A percentile compares a stretch with the other conserved stretches of the same genome.
phyloP scores from a whole-genome alignment of 1,140 invertebrate genomes.

The Tyrophagus putrescentiae region DNA sequence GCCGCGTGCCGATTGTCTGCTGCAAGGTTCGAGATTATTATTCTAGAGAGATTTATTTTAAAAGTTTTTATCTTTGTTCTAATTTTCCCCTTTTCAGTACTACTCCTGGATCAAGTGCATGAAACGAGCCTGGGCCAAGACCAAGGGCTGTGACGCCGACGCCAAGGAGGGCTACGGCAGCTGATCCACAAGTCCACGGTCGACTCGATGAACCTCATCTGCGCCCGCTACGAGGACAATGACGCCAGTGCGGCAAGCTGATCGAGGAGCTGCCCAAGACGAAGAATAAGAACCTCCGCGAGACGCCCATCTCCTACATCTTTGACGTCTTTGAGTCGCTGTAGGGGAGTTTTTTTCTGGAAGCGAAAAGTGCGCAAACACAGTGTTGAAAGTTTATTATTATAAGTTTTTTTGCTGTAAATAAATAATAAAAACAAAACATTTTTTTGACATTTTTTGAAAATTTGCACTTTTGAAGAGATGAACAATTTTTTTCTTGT shows the following conservation, averaged over 20 bases:
- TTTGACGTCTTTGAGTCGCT: constrained; percentile 8
- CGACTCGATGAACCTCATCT: constrained; percentile 8
- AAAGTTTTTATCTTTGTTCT: no score
- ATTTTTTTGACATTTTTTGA: no score
- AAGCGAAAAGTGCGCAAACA: no score
- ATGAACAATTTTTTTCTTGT: no score
- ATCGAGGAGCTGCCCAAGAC: not conserved
- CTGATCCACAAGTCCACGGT: not conserved
- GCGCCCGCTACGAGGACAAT: not conserved
- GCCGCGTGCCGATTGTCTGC: not conserved
- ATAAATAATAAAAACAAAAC: no score
- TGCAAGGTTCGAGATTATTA: not conserved
- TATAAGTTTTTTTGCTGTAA: no score
- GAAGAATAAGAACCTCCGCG: not conserved
- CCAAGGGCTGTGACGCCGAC: not conserved
- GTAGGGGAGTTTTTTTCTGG: no score
- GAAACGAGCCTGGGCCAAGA: not conserved
- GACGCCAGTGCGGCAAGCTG: not conserved
- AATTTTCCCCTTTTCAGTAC: not conserved
- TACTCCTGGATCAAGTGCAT: not conserved
- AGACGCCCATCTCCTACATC: not conserved
- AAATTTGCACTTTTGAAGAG: no score
- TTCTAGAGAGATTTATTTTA: no score
- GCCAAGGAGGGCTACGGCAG: not conserved
- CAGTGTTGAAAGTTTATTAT: no score